Percentiles rank a stretch among this genome's conserved stretches.
These are phyloP conservation scores for Trachelus stipa DNA, from an alignment of 2,888 invertebrate species.

Conservation along the genomic window DNA sequence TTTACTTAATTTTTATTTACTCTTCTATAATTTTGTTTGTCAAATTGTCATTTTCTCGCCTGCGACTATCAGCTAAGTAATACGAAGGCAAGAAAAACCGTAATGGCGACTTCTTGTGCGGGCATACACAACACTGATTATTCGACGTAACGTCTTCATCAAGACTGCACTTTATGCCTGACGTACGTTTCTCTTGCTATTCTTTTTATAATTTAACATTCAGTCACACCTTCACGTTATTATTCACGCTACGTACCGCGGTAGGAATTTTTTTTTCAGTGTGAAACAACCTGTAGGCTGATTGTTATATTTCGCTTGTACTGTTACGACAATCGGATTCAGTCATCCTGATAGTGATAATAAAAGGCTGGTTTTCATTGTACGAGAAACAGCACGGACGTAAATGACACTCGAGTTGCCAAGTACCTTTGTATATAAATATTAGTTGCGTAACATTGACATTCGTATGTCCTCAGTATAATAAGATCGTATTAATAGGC, in stretches of 20 bases:
- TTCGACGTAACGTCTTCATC: constrained; percentile 29
- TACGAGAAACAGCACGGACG: neutral
- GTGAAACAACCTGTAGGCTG: neutral
- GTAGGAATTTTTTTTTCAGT: neutral
- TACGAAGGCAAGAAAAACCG: constrained; percentile 16
- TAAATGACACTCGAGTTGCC: constrained; percentile 10
- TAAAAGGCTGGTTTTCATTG: neutral
- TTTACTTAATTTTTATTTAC: too few species aligned
- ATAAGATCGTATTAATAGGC: constrained; percentile 2
- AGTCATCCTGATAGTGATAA: neutral
- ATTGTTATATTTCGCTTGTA: neutral
- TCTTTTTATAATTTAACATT: neutral
- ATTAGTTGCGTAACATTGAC: constrained; percentile 1
- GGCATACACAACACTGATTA: constrained; percentile 46
- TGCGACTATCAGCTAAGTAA: neutral
- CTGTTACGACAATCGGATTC: neutral
- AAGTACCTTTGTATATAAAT: constrained; percentile 40
- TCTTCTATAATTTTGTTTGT: neutral
- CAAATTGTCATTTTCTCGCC: neutral
- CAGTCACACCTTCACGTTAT: neutral
- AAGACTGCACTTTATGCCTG: constrained; percentile 12
- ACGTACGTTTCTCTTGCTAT: neutral
- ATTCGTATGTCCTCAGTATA: neutral
- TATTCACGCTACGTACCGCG: neutral
- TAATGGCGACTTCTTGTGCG: constrained; percentile 38